Conservation (phyloP, 2,888 invertebrate genomes). For the Hylaea fasciaria region DNA sequence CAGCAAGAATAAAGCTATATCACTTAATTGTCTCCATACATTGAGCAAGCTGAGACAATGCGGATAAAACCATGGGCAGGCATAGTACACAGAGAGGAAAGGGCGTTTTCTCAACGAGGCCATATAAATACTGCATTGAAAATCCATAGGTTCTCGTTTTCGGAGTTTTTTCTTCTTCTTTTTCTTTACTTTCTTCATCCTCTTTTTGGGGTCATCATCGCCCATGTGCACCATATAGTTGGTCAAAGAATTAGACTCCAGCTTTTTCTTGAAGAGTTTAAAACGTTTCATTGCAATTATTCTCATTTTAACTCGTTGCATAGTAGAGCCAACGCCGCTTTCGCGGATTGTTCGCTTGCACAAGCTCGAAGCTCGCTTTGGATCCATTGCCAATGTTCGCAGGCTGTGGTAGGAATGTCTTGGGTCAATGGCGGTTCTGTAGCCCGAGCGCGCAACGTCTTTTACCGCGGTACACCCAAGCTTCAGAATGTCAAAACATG, state of each 20-base stretch:
- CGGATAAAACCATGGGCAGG: conserved; percentile 63
- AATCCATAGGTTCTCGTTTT: conserved; percentile 42
- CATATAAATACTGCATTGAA: conserved; percentile 58
- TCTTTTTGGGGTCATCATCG: conserved; percentile 45
- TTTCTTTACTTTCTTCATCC: conserved; percentile 26
- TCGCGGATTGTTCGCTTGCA: conserved; percentile 35
- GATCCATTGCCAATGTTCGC: conserved; percentile 39
- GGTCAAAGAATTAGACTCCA: conserved; percentile 43
- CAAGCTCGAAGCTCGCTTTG: conserved; percentile 30
- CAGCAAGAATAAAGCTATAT: conserved; percentile 56
- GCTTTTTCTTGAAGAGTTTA: conserved; percentile 19
- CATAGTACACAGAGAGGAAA: conserved; percentile 51
- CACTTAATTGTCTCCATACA: conserved; percentile 55
- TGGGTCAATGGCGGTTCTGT: conserved; percentile 44
- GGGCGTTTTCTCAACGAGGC: conserved; percentile 55
- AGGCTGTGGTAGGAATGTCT: conserved; percentile 37
- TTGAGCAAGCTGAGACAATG: conserved; percentile 54
- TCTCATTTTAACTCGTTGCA: conserved; percentile 45
- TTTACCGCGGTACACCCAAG: conserved; percentile 27
- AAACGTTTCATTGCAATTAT: conserved; percentile 38
- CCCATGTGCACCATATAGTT: conserved; percentile 45
- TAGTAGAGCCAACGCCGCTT: conserved; percentile 41
- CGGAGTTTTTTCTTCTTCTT: conserved; percentile 4
- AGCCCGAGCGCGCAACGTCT: conserved; percentile 33
- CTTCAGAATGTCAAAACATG: conserved; percentile 38